These are phyloP conservation scores for Echeneis naucrates DNA, from an alignment of 2,797 vertebrate species.

Conservation along the genomic window DNA sequence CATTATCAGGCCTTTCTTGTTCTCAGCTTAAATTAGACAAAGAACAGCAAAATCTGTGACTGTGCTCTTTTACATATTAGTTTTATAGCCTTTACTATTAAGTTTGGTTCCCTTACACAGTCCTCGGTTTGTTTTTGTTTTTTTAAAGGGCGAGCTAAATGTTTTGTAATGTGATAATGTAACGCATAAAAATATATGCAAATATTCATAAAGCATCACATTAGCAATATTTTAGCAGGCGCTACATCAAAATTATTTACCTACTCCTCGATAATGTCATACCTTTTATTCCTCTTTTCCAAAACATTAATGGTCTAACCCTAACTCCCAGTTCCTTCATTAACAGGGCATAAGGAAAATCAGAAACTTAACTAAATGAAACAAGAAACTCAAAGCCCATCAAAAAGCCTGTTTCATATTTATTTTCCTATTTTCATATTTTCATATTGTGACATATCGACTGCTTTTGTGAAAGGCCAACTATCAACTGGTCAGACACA, in stretches of 20 bases:
- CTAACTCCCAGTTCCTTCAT: too few species aligned
- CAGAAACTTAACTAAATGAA: neutral
- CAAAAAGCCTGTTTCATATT: conserved; percentile 26
- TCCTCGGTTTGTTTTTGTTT: neutral
- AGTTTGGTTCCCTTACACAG: neutral
- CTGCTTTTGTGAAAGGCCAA: conserved; percentile 6
- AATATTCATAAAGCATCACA: neutral
- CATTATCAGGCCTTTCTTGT: conserved; percentile 15
- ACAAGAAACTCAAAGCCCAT: neutral
- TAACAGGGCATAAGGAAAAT: neutral
- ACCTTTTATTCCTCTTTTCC: neutral
- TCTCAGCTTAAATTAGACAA: neutral
- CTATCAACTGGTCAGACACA: conserved; percentile 28
- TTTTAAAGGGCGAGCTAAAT: neutral
- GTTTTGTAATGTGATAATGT: neutral
- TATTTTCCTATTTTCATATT: conserved; percentile 30
- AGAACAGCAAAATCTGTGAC: conserved; percentile 8
- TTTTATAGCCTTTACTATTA: neutral
- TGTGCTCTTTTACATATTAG: neutral
- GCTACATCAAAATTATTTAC: neutral
- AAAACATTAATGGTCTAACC: too few species aligned
- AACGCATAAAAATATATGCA: conserved; percentile 19
- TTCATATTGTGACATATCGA: neutral
- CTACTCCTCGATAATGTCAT: neutral
- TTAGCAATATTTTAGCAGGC: neutral